Percentiles rank a stretch among this genome's conserved stretches.
Conservation (phyloP, 2,888 invertebrate species). For the Steinernema carpocapsae region DNA sequence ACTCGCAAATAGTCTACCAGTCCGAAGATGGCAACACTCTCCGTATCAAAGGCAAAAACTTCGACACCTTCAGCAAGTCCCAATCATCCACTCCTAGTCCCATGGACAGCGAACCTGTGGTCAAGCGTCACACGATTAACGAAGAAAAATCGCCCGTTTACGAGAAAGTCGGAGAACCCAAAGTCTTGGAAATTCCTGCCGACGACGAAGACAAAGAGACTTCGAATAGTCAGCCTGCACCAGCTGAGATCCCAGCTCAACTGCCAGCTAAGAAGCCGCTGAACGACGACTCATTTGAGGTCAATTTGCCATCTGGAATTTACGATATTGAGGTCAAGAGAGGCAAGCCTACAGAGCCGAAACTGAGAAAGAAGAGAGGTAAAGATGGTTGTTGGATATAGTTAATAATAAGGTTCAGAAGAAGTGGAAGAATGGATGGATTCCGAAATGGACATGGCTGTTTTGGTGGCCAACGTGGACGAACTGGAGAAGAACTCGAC, state of each 20-base stretch:
- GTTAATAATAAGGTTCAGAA: neutral
- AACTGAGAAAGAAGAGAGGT: conserved; percentile 4
- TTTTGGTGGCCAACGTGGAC: conserved; percentile 16
- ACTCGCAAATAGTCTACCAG: neutral
- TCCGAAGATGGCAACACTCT: conserved; percentile 8
- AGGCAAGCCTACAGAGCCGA: neutral
- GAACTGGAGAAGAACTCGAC: conserved; percentile 11
- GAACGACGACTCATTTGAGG: neutral
- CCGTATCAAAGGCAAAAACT: conserved; percentile 4
- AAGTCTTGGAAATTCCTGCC: neutral
- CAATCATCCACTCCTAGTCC: neutral
- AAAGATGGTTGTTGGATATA: neutral
- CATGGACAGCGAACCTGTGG: neutral
- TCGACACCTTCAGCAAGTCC: no score
- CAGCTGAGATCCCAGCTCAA: neutral
- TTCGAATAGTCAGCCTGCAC: neutral
- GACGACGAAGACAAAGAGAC: conserved; percentile 7
- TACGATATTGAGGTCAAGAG: neutral
- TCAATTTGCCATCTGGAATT: neutral
- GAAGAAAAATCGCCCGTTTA: conserved; percentile 2
- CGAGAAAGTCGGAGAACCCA: conserved; percentile 1
- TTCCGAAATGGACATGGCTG: neutral
- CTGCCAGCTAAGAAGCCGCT: neutral
- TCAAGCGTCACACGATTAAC: neutral
- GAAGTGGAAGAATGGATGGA: neutral